Evolutionary conservation across 2,113 vertebrate genomes (phyloP).

Genomic region (Stigmatopora nigra): DNA sequence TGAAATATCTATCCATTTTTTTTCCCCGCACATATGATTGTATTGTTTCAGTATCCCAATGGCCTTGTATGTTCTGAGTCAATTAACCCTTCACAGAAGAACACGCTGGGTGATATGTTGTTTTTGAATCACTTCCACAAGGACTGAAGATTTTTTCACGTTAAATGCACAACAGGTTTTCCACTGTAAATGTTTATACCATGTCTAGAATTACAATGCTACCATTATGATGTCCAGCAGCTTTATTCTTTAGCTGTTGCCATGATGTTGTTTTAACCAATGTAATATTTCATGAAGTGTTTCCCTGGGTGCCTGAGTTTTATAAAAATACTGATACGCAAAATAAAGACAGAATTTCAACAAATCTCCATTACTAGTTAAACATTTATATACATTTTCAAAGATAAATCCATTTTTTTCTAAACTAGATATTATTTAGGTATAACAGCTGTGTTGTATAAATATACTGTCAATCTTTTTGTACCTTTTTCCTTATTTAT

Average conservation of each 20-base stretch:
- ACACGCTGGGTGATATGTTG: neutral
- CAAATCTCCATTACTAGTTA: neutral
- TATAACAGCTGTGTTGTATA: neutral
- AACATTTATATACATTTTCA: neutral
- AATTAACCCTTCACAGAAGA: neutral
- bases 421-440: neutral
- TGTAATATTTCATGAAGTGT: neutral
- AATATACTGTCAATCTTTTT: too few relatives aligned
- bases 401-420: neutral
- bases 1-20: neutral
- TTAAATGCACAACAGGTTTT: neutral
- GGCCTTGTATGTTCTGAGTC: neutral
- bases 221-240: neutral
- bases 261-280: neutral
- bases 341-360: conserved; percentile 1
- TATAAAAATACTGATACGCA: conserved; percentile 4
- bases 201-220: neutral
- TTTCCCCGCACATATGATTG: neutral
- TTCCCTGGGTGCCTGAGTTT: neutral
- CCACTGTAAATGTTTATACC: conserved; percentile 1
- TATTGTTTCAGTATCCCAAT: neutral
- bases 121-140: neutral
- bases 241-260: neutral
- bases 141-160: neutral
- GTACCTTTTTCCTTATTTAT: too few relatives aligned